Conservation (phyloP, 2,797 vertebrate genomes). For the Monodelphis domestica region DNA sequence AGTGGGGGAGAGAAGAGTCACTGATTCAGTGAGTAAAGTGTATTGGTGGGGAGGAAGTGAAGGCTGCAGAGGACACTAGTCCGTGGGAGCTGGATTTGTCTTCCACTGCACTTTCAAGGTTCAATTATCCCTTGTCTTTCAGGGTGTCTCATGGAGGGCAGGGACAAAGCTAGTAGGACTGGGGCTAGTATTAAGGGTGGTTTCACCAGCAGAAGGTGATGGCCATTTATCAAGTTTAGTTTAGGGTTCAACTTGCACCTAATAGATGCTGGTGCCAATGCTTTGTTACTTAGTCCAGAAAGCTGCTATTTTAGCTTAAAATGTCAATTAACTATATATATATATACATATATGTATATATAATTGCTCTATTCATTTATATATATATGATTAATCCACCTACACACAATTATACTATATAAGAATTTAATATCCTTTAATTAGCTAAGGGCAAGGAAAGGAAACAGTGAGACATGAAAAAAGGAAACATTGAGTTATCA, state of each 20-base stretch:
- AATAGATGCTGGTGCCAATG: constrained; percentile 4
- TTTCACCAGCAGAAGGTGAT: neutral
- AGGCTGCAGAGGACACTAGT: neutral
- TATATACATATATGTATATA: no score
- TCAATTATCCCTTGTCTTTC: neutral
- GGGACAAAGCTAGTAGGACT: neutral
- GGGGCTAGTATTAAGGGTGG: neutral
- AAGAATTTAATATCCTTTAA: constrained; percentile 25
- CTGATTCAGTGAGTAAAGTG: neutral
- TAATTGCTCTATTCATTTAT: no score
- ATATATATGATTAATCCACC: neutral
- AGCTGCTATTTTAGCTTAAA: neutral
- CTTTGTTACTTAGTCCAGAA: constrained; percentile 33
- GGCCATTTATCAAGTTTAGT: neutral
- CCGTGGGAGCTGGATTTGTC: neutral
- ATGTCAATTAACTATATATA: constrained; percentile 28
- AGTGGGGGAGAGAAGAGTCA: neutral
- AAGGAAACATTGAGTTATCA: constrained; percentile 67
- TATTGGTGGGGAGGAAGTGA: neutral
- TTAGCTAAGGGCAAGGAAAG: constrained; percentile 67
- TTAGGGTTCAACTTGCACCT: neutral
- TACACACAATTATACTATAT: neutral
- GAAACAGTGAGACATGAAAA: constrained; percentile 65
- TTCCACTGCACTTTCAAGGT: neutral
- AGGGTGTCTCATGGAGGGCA: neutral